Conservation (phyloP, 2,888 invertebrate genomes). For the Phasia obesa region DNA sequence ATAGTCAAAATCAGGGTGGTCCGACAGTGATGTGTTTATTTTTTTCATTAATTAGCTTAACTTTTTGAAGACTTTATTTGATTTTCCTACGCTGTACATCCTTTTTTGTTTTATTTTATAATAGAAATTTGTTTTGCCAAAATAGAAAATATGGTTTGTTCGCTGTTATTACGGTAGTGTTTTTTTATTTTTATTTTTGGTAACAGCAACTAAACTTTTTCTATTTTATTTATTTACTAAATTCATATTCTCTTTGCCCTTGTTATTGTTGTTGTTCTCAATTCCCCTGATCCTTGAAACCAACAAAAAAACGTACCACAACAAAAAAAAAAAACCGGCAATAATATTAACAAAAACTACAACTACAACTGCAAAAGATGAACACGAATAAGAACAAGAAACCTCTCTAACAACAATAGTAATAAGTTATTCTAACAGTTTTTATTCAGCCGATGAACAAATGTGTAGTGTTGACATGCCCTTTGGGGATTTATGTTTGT, state of each 20-base stretch:
- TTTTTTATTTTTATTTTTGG: constrained; percentile 8
- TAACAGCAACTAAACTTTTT: constrained; percentile 37
- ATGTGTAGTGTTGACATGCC: constrained; percentile 70
- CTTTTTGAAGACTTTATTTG: too few relatives aligned
- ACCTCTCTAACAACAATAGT: constrained; percentile 39
- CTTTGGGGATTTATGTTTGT: constrained; percentile 65
- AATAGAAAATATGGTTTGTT: constrained; percentile 48
- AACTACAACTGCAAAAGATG: constrained; percentile 26
- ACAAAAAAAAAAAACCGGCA: not conserved
- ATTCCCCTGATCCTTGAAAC: constrained; percentile 62
- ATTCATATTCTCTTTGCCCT: constrained; percentile 5
- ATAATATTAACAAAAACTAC: not conserved
- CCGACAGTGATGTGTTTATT: not conserved
- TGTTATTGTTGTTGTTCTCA: constrained; percentile 31
- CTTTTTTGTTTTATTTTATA: not conserved
- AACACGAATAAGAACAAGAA: constrained; percentile 32
- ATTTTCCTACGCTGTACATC: too few relatives aligned
- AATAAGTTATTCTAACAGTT: constrained; percentile 51
- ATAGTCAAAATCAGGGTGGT: too few relatives aligned
- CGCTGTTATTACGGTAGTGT: not conserved
- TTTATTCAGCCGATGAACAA: constrained; percentile 53
- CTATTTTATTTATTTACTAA: constrained; percentile 27
- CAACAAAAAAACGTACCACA: not conserved
- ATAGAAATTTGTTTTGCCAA: constrained; percentile 51
- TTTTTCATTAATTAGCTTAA: too few relatives aligned